Evolutionary conservation across 2,888 invertebrate species (phyloP).

Genomic region (Phanerotoma sp.): DNA sequence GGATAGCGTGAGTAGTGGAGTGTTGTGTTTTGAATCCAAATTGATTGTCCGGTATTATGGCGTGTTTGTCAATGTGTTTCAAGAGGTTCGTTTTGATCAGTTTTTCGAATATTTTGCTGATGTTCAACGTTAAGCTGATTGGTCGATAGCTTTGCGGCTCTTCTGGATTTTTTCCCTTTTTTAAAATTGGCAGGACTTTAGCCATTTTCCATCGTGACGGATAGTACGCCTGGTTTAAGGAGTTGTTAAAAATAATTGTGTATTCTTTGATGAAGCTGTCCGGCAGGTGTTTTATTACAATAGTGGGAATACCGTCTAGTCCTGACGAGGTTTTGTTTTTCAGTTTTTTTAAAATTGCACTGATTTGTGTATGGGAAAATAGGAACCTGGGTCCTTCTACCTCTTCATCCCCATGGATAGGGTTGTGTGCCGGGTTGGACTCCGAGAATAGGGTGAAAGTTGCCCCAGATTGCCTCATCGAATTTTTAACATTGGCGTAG

Average conservation of each 20-base stretch:
- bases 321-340: slow-evolving; percentile 17
- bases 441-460: neutral
- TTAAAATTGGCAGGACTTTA: slow-evolving; percentile 25
- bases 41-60: slow-evolving; percentile 19
- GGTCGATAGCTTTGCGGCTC: slow-evolving; percentile 29
- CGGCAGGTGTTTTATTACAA: slow-evolving; percentile 18
- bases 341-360: neutral
- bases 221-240: slow-evolving; percentile 13
- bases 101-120: slow-evolving; percentile 28
- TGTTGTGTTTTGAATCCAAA: slow-evolving; percentile 26
- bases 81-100: slow-evolving; percentile 6
- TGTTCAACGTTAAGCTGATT: slow-evolving; percentile 24
- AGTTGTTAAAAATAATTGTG: slow-evolving; percentile 18
- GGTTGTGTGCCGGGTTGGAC: neutral
- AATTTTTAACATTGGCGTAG: neutral
- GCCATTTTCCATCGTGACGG: slow-evolving; percentile 21
- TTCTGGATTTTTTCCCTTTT: slow-evolving; percentile 24
- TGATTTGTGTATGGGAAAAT: neutral
- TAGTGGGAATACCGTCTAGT: slow-evolving; percentile 5
- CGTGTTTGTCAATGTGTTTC: neutral
- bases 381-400: too few species aligned
- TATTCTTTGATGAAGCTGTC: slow-evolving; percentile 6
- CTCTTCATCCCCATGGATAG: neutral
- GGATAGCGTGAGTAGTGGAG: slow-evolving; percentile 24
- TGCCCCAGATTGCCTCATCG: neutral